Evolutionary conservation across 1,140 invertebrate genomes (phyloP).

Genomic region (Anthonomus grandis): DNA sequence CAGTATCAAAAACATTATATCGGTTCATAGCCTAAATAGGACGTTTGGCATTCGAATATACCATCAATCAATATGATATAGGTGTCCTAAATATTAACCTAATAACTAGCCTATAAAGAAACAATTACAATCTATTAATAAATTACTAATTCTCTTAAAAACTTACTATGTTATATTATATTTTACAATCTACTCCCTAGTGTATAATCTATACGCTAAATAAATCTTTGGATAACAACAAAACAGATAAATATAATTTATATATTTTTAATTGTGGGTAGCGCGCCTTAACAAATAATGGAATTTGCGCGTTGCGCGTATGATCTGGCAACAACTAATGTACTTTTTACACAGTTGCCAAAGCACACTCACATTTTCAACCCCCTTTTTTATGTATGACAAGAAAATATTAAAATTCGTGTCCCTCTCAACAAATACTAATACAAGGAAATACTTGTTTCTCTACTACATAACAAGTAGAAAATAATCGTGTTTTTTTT

Average conservation of each 20-base stretch:
- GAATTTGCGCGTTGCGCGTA: background rate
- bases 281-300: slow-evolving; percentile 9
- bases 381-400: background rate
- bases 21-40: slow-evolving; percentile 12
- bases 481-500: background rate
- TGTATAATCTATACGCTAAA: slow-evolving; percentile 18
- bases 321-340: background rate
- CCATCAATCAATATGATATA: slow-evolving; percentile 21
- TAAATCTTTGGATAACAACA: slow-evolving; percentile 28
- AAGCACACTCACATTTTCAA: background rate
- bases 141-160: slow-evolving; percentile 29
- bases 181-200: slow-evolving; percentile 10
- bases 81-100: slow-evolving; percentile 1
- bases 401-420: no score
- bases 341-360: background rate
- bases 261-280: slow-evolving; percentile 2
- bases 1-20: slow-evolving; percentile 22
- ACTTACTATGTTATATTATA: slow-evolving; percentile 17
- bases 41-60: slow-evolving; percentile 18
- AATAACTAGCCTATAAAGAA: slow-evolving; percentile 13
- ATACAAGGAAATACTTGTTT: no score
- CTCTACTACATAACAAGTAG: background rate
- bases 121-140: slow-evolving; percentile 18
- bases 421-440: background rate
- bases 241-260: slow-evolving; percentile 16